Evolutionary conservation across 2,888 invertebrate species (phyloP), one percentile per base, ranked within the genome.

Genomic region (Tiliacea aurago): DNA sequence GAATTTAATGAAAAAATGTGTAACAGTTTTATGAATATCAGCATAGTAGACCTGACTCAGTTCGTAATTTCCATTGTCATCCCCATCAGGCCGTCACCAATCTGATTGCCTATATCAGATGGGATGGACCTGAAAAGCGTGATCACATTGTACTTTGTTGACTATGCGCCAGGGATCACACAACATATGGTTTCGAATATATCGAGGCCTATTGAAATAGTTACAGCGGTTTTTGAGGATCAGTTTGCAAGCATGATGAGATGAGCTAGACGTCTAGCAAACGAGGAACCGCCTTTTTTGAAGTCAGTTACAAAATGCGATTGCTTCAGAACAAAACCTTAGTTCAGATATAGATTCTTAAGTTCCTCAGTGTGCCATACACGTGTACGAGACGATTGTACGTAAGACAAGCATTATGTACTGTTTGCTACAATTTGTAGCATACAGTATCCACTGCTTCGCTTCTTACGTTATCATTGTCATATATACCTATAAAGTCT

Each of bases 241-340:
- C n/a, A 37, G n/a, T 37, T 37, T 15, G 15, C 9, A n/a, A n/a
- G 13, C 33, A n/a, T 33, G 56, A 13, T 23, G n/a, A n/a, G n/a
- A n/a, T n/a, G n/a, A n/a, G 23, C 15, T 10, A 0, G 18, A 70
- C 37, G 20, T 18, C 4, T 15, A 33, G 37, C 28, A 33, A 61
- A 75, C n/a, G 9, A 20, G 13, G 47, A 78, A 18, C 45, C 20
- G 13, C 3, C 5, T 33, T 62, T 55, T 62, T 43, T 58, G 15
- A 53, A 65, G 18, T 65, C 64, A 7, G 15, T 49, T 10, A 73
- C 59, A 73, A 82, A 69, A 73, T 20, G 9, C 47, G 33, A 49
- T 62, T 73, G 64, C 53, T 82, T 43, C 37, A 49, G 64, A 66
- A 69, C 83, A 65, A 82, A 79, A 65, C 80, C 62, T 82, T 73